phyloP scores from a whole-genome alignment of 2,797 vertebrate species.

The Poeciliopsis infans region DNA sequence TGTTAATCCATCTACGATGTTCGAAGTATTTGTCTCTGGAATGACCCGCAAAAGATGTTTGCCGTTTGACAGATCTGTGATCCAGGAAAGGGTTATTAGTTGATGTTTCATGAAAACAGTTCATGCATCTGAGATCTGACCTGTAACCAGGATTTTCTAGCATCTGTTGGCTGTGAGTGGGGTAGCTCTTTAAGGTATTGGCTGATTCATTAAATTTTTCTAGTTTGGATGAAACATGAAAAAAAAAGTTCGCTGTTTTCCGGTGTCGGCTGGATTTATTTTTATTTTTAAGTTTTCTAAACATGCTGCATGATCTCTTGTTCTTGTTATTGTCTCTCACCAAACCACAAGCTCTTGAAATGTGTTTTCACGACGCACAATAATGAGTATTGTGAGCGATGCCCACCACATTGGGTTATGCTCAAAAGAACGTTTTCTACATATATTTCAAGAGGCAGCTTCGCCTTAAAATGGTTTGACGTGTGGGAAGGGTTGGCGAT shows the following conservation, averaged over 20 bases:
- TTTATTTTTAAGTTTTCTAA: background rate
- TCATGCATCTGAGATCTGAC: background rate
- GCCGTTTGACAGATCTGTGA: background rate
- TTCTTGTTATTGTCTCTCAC: background rate
- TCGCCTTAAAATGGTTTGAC: background rate
- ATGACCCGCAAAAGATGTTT: background rate
- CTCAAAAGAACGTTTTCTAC: too few relatives aligned
- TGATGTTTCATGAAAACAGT: background rate
- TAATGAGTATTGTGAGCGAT: background rate
- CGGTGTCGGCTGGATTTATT: background rate
- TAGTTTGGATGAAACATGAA: background rate
- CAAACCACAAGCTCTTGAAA: constrained; percentile 1
- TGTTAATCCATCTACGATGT: background rate
- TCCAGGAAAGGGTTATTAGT: background rate
- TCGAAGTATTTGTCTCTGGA: background rate
- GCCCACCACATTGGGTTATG: too few relatives aligned
- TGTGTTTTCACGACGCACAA: background rate
- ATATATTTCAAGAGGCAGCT: background rate
- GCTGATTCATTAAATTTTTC: background rate
- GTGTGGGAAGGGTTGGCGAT: too few relatives aligned
- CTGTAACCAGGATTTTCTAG: background rate
- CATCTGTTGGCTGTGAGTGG: background rate
- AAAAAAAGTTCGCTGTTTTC: background rate
- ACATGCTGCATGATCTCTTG: background rate
- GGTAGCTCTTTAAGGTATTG: background rate